Evolutionary conservation across 2,797 vertebrate genomes (phyloP).

Genomic region (Aphelocoma californica): DNA sequence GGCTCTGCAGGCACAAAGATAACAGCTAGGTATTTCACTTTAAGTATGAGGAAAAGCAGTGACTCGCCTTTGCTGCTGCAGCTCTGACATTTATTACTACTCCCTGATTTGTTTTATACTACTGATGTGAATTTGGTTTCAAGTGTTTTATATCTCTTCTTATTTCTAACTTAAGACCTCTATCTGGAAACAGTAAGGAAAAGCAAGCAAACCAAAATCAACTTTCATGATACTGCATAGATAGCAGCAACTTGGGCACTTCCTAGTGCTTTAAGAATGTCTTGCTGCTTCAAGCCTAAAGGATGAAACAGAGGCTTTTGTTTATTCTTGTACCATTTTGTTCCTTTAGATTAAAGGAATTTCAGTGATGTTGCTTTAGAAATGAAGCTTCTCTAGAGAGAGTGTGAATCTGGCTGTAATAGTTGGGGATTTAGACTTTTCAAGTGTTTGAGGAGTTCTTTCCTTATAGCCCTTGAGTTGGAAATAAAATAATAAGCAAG

Average conservation of each 20-base stretch:
- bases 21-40: constrained; percentile 87
- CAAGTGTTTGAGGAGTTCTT: neutral
- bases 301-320: constrained; percentile 10
- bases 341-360: constrained; percentile 35
- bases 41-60: constrained; percentile 75
- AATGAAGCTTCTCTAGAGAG: neutral
- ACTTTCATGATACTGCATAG: constrained; percentile 27
- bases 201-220: constrained; percentile 34
- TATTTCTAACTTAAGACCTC: constrained; percentile 51
- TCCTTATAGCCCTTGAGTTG: neutral
- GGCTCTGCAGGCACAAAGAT: constrained; percentile 84
- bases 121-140: constrained; percentile 67
- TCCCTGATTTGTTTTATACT: constrained; percentile 71
- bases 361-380: neutral
- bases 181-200: constrained; percentile 42
- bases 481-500: neutral
- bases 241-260: neutral
- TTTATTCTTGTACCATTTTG: constrained; percentile 14
- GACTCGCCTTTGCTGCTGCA: constrained; percentile 58
- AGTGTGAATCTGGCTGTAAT: neutral
- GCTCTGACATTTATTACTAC: constrained; percentile 75
- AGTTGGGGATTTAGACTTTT: neutral
- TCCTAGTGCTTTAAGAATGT: neutral
- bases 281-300: neutral
- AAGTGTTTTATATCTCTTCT: constrained; percentile 57